A percentile compares a stretch with the other conserved stretches of the same genome.
phyloP scores from a whole-genome alignment of 2,888 invertebrate species.

The Mamestra brassicae region DNA sequence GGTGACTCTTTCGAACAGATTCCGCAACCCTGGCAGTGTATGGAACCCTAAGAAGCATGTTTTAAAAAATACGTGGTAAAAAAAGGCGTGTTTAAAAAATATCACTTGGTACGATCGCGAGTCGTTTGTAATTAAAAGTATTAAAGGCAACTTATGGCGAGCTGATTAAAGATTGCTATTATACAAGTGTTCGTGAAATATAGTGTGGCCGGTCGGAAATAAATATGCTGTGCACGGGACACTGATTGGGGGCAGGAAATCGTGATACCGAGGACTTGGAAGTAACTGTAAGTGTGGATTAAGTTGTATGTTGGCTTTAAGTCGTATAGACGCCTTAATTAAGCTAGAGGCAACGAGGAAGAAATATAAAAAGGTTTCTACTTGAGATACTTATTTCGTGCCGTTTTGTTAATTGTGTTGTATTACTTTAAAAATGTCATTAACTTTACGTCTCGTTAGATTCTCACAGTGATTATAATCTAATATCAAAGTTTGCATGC shows the following conservation, averaged over 20 bases:
- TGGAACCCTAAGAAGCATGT: background rate
- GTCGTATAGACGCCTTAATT: slow-evolving; percentile 40
- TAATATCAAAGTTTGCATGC: background rate
- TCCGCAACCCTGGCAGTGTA: no score
- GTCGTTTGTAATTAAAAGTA: slow-evolving; percentile 68
- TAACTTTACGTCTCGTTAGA: background rate
- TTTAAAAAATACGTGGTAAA: background rate
- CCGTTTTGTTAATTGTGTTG: background rate
- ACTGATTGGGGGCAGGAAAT: slow-evolving; percentile 59
- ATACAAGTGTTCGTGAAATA: slow-evolving; percentile 68
- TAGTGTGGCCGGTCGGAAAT: slow-evolving; percentile 63
- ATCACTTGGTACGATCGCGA: slow-evolving; percentile 47
- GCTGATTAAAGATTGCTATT: slow-evolving; percentile 73
- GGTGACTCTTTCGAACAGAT: no score
- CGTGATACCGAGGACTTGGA: slow-evolving; percentile 43
- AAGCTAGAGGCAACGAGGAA: slow-evolving; percentile 36
- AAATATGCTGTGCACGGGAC: slow-evolving; percentile 50
- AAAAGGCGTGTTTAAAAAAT: slow-evolving; percentile 33
- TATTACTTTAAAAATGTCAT: no score
- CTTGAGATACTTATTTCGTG: slow-evolving; percentile 17
- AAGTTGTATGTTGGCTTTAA: slow-evolving; percentile 36
- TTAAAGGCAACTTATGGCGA: slow-evolving; percentile 63
- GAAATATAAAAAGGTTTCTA: slow-evolving; percentile 14
- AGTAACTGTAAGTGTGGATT: slow-evolving; percentile 43
- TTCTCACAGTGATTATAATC: background rate